Conservation (phyloP, 2,113 vertebrate genomes). For the Morone chrysops region DNA sequence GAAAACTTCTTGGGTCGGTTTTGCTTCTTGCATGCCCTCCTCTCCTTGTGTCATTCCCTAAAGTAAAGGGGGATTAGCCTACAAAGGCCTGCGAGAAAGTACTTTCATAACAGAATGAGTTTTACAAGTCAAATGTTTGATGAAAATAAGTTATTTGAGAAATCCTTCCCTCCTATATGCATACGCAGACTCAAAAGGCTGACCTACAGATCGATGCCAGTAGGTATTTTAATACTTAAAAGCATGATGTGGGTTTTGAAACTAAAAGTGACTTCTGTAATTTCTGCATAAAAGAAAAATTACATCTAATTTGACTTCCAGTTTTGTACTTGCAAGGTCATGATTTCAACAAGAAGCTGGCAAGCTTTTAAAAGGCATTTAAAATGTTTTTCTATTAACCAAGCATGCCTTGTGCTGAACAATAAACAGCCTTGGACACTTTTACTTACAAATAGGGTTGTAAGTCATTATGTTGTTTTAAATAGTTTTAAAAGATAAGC, state of each 20-base stretch:
- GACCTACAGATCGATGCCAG: neutral
- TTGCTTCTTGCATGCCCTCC: slow-evolving; percentile 19
- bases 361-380: neutral
- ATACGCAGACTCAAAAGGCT: neutral
- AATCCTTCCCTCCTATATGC: slow-evolving; percentile 7
- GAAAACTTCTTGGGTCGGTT: slow-evolving; percentile 43
- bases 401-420: neutral
- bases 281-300: neutral
- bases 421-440: neutral
- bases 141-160: slow-evolving; percentile 27
- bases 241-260: neutral
- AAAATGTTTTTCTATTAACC: neutral
- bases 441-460: neutral
- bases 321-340: neutral
- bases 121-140: slow-evolving; percentile 26
- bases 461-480: neutral
- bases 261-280: neutral
- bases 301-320: neutral
- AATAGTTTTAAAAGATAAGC: neutral
- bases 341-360: neutral
- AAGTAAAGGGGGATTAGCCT: slow-evolving; percentile 43
- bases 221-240: neutral
- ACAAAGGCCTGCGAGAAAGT: slow-evolving; percentile 25
- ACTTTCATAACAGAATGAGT: slow-evolving; percentile 31
- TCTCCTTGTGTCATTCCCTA: slow-evolving; percentile 12